Evolutionary conservation across 2,113 vertebrate species (phyloP), one percentile per base, ranked within the genome.

Genomic region (Apteryx owenii): DNA sequence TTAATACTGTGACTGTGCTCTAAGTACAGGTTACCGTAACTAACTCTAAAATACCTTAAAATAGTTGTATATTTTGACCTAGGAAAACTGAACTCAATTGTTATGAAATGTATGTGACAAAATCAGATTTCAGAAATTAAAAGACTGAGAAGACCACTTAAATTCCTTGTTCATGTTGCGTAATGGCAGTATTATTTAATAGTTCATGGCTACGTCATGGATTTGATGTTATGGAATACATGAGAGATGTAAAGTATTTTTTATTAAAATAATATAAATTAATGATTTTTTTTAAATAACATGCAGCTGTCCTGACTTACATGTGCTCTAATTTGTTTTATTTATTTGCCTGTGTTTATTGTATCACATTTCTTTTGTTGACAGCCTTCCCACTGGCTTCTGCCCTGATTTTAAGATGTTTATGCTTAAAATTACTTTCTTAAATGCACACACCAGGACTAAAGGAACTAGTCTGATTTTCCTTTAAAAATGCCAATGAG

Each of bases 381-480:
- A 26, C 40, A 88, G 28, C 6, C 19, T 85, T 95, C 48, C 61
- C 12, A 56, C 10, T 76, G 62, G 25, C 40, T 96, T 29, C 40
- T 93, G 60, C 10, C 2, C 44, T 54, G 12, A 78, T 91, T 91
- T 85, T 17, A 42, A 78, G 70, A 83, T 28, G 26, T 73, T 85
- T 81, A 15, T 78, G 25, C 85, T 64, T 88, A n/a, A 93, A 85
- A 88, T 18, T 54, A 51, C 18, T 28, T 58, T 81, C 26, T 79
- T 80, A 81, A 89, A 93, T 87, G 44, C 68, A 81, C 33, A 90
- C 76, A 66, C 15, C 53, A 77, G 50, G 46, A 88, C 81, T 23
- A 81, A 93, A 93, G 40, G 58, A 93, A 82, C 29, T 77, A 40
- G 46, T 96, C 77, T 90, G 68, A 70, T 91, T 58, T 60, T 91